Base-by-base conservation (phyloP, 2,888 invertebrate species). In the Diachrysia chrysitis region DNA sequence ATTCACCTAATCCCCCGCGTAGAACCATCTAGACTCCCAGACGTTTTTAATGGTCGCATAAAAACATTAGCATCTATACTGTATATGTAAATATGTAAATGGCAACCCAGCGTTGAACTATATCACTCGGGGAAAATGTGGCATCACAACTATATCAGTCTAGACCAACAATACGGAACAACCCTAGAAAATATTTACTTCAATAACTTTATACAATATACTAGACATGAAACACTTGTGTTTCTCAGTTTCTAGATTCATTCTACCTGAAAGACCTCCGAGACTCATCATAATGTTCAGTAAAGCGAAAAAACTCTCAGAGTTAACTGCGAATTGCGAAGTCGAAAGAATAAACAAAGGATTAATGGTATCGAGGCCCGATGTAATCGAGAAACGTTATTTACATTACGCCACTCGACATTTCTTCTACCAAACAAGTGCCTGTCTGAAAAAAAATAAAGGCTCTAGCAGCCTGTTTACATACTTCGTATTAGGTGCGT, bases 371-470 rank as follows among this genome's bases (percentile, higher is more conserved):
- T 59, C 60, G 74, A 73, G 66, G 57, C 65, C 66, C 65, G 77
- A 75, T 74, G 78, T 75, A 71, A 81, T 70, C 67, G 61, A 71
- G 66, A 65, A 72, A 67, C 63, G 69, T 66, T 80, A 73, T 79
- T 78, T 72, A 72, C 73, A 73, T 76, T 71, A 73, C 63, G 62
- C 61, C 32, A 62, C 37, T 70, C 61, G 62, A 66, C 70, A 66
- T 64, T 78, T 78, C 69, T 76, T 78, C 71, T 62, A 56, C 55
- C 60, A 48, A 61, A 65, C 57, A 75, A 69, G 23, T 53, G 78
- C 81, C 76, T 83, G 81, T 78, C 78, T 76, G 25, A 62, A 64
- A 66, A 66, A 62, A 70, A 25, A 83, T 77, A 76, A 83, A 77
- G 75, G 56, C 60, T 67, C 63, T 66, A 63, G 67, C 56, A 55